Evolutionary conservation across 1,140 invertebrate genomes (phyloP), one percentile per base, ranked within the genome.

Genomic region (Drosophila lini): DNA sequence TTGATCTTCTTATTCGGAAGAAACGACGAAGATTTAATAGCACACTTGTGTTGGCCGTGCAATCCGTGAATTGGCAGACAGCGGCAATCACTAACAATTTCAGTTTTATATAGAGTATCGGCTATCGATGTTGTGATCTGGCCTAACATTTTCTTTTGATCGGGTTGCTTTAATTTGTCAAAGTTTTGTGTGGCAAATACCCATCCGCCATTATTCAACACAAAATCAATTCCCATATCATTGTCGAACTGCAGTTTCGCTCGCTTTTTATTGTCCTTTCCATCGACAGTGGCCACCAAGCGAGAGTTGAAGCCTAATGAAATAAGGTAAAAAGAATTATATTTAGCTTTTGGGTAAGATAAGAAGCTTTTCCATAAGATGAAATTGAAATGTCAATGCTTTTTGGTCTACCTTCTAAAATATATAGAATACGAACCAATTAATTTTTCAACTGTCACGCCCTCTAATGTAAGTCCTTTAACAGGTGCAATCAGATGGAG

Each of bases 251-350:
- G 83, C 9, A 95, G 67, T 42, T 94, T 94, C 22, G 89, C 91
- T 52, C 93, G 93, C 78, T 94, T 95, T 83, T 95, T 95, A 48
- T 90, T 93, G 55, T 95, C 94, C 62, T 93, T 93, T 7, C 94
- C 93, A 36, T 94, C 94, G 70, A 94, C 93, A 1, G 93, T 94
- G 45, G 92, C 92, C 5, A 94, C 91, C 25, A 92, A 71, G 44
- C 94, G 94, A 10, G 93, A 92, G n/a, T 93, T 92, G 3, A 93
- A 91, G 31, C 93, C 92, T 92, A 6, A 13, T 34, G 22, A 55
- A 34, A 15, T 0, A 32, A 36, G 11, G 19, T 19, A 19, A 19
- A 25, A 34, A 15, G 32, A 13, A 13, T 16, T 32, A 11, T 19
- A 34, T 19, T 34, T 36, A 52, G 0, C 1, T 34, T 34, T 25